Evolutionary conservation across 2,797 vertebrate genomes (phyloP).

Genomic region (Picus viridis): DNA sequence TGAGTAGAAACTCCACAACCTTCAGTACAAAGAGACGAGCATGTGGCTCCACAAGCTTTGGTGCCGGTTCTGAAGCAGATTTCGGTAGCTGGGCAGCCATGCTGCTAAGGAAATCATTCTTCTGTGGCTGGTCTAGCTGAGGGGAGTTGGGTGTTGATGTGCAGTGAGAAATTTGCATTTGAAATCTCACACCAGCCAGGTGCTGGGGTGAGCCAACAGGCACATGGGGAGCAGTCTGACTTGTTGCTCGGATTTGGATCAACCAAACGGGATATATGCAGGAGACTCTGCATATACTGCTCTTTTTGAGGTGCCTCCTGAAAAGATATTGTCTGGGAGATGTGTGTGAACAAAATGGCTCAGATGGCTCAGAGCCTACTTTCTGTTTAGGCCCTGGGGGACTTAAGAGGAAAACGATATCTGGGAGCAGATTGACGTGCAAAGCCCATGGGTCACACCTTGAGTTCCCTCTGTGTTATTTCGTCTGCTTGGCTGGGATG

Average conservation of each 20-base stretch:
- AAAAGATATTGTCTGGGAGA: not conserved
- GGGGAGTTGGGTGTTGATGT: not conserved
- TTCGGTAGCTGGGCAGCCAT: not conserved
- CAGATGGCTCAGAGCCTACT: not conserved
- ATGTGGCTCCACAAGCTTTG: fast-evolving
- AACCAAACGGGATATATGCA: fast-evolving
- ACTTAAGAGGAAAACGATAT: not conserved
- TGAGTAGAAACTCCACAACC: not conserved
- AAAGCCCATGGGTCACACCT: conserved; percentile 26
- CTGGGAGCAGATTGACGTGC: conserved; percentile 28
- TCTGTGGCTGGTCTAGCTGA: not conserved
- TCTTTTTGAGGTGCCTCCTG: not conserved
- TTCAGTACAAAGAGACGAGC: not conserved
- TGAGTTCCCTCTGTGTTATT: not conserved
- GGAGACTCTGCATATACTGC: not conserved
- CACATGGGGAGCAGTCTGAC: fast-evolving
- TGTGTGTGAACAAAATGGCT: not conserved
- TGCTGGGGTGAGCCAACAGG: not conserved
- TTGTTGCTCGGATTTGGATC: fast-evolving
- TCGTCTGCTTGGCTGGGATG: conserved; percentile 5
- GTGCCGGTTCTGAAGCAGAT: not conserved
- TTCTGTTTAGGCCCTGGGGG: not conserved
- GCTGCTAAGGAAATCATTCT: not conserved
- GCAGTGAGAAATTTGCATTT: not conserved
- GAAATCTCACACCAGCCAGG: not conserved